Base-by-base conservation (phyloP, 2,888 invertebrate genomes). In the Acronicta psi region DNA sequence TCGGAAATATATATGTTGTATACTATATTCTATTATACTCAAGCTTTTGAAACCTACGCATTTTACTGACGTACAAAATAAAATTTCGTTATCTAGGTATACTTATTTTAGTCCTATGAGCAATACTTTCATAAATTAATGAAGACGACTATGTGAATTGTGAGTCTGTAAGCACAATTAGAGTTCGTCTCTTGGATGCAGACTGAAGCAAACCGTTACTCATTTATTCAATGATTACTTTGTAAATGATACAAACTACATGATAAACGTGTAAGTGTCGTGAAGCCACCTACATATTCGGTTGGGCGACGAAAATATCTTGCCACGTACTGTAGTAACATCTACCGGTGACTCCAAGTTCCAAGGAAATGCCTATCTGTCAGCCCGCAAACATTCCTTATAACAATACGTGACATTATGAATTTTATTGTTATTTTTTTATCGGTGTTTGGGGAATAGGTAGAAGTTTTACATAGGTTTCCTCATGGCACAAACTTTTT, bases 301-400 rank as follows among this genome's bases (percentile, higher is more conserved):
- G 71, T 69, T 69, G 65, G 75, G 71, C 79, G 80, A 84, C 81
- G 59, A 81, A 85, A 86, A 88, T 86, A 88, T 77, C 76, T 71
- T 69, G 70, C 81, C 82, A 83, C 83, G 82, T 82, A 79, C 62
- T 59, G 73, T 72, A 69, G 73, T 71, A 76, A 59, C 67, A 76
- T 70, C 58, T 73, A 75, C 70, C 49, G 59, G 59, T 76, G 80
- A 78, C 74, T 79, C 73, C 75, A 67, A 69, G 74, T 66, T 72
- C 68, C 75, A 60, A 74, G 79, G 69, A 82, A 82, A 84, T 77
- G 71, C 62, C 63, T 66, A 61, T 63, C 61, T 64, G 59, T 59
- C 52, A 69, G 61, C 61, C 60, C 65, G 59, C 58, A 50, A 69
- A 59, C 43, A 47, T 53, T 86, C 84, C 81, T 76, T 51, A 54